Evolutionary conservation across 2,888 invertebrate species (phyloP), one percentile per base, ranked within the genome.

Genomic region (Ligdia adustata): DNA sequence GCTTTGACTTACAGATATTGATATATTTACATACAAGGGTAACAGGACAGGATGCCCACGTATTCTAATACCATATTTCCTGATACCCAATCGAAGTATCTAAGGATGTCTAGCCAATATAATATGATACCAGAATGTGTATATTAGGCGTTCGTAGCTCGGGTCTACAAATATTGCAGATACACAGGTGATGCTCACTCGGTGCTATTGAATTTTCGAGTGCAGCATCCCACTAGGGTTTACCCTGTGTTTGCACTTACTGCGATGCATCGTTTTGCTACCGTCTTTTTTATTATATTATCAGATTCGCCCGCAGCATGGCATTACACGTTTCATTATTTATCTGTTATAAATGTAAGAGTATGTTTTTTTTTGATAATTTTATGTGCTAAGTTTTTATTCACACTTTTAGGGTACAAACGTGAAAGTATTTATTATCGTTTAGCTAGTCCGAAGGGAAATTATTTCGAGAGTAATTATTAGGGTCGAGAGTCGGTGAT

Each of bases 371-470:
- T 75, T 75, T 73, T 74, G 58, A 66, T 71, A 72, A 75, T 75
- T 75, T 72, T 74, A 75, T 69, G 64, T 72, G 57, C 64, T 72
- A 76, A 67, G 76, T 77, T 78, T 68, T 70, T 75, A 75, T 76
- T 68, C 67, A 72, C 66, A 71, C 67, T 67, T 71, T 70, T 82
- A 83, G 69, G 82, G 79, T 85, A 84, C 80, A 82, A 61, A 83
- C 67, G 69, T 72, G 65, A 75, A 73, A 72, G 76, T 82, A 80
- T 83, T 83, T 79, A 79, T 80, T 79, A 72, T 69, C 31, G 61
- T 73, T 77, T 75, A 77, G 75, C 75, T 83, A 83, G 84, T 82
- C 75, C 72, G 72, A 72, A 63, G 56, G 46, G 64, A 67, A 66
- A 56, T 63, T 66, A 61, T 60, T 70, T 69, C 52, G 47, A 55